These are phyloP conservation scores for Lomographa bimaculata DNA, from an alignment of 2,888 invertebrate species.

Conservation along the genomic window DNA sequence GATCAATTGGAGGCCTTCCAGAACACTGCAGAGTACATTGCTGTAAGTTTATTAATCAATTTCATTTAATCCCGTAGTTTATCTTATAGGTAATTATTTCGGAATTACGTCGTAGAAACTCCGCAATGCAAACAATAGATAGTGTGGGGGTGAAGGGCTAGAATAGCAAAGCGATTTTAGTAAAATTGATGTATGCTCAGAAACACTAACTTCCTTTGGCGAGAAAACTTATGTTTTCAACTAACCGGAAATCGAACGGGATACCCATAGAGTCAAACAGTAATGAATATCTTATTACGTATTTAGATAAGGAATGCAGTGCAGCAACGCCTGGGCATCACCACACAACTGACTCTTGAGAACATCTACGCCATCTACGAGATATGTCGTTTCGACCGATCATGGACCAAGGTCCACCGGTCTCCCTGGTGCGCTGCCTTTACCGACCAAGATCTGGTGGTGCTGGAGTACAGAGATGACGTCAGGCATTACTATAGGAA, in stretches of 20 bases:
- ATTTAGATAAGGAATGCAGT: constrained; percentile 68
- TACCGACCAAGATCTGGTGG: constrained; percentile 85
- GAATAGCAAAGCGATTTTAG: too few species aligned
- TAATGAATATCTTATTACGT: too few species aligned
- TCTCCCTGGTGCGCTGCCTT: constrained; percentile 92
- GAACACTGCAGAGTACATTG: constrained; percentile 43
- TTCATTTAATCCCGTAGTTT: too few species aligned
- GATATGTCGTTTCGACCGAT: constrained; percentile 90
- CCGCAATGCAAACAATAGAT: too few species aligned
- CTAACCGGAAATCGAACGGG: too few species aligned
- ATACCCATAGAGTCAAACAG: too few species aligned
- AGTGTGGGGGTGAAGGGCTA: too few species aligned
- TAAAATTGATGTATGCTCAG: too few species aligned
- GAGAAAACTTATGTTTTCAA: too few species aligned
- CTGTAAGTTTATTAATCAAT: constrained; percentile 41
- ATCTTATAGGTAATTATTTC: too few species aligned
- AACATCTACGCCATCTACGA: constrained; percentile 88
- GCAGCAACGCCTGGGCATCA: constrained; percentile 76
- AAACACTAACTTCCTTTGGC: too few species aligned
- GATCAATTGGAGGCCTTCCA: constrained; percentile 51
- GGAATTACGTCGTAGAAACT: too few species aligned
- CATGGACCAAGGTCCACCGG: constrained; percentile 69
- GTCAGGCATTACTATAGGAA: constrained; percentile 87
- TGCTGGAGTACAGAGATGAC: constrained; percentile 91
- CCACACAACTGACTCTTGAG: constrained; percentile 47